A percentile compares a stretch with the other conserved stretches of the same genome.
Evolutionary conservation across 2,888 invertebrate genomes (phyloP).

Genomic region (Melieria omissa): DNA sequence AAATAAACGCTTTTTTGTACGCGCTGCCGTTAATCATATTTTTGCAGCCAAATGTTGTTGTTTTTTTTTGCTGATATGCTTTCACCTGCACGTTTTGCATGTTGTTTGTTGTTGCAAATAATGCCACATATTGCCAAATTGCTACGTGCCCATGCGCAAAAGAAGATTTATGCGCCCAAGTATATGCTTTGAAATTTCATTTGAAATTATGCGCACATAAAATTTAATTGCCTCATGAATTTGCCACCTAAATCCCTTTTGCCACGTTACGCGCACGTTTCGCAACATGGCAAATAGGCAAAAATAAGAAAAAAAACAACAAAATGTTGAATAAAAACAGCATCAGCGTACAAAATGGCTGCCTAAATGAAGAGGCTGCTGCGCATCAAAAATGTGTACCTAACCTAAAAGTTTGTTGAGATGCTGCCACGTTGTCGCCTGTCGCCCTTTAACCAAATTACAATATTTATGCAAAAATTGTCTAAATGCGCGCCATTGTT

Average conservation of each 20-base stretch:
- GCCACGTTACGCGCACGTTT: background rate
- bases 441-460: background rate
- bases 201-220: constrained; percentile 24
- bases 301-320: background rate
- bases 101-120: too few relatives aligned
- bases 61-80: too few relatives aligned
- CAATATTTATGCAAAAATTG: constrained; percentile 10
- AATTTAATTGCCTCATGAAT: constrained; percentile 35
- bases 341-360: constrained; percentile 8
- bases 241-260: constrained; percentile 20
- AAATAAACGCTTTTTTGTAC: too few relatives aligned
- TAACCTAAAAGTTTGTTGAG: constrained; percentile 11
- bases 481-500: too few relatives aligned
- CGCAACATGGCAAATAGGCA: background rate
- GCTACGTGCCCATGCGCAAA: background rate
- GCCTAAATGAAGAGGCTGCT: constrained; percentile 27
- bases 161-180: background rate
- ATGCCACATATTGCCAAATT: too few relatives aligned
- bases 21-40: too few relatives aligned
- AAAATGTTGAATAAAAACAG: constrained; percentile 9
- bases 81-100: too few relatives aligned
- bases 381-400: constrained; percentile 34
- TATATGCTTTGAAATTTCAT: constrained; percentile 5
- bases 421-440: background rate
- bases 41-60: too few relatives aligned